Base-by-base conservation (phyloP, 1,140 invertebrate species). In the Drosophila grimshawi region DNA sequence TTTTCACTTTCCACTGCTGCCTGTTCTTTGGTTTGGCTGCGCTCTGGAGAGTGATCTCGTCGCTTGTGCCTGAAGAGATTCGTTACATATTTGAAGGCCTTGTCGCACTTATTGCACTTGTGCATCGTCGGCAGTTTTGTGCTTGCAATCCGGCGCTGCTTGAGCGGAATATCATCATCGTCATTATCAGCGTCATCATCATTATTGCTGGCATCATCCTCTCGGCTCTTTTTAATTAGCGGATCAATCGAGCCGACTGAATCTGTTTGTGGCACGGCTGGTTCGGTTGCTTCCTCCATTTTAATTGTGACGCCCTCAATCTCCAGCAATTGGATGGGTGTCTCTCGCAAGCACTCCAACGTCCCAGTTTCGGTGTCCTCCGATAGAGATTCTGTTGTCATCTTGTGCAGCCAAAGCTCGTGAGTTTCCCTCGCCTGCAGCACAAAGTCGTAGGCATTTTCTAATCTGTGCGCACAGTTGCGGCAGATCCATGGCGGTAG, bases 261-360 rank as follows among this genome's bases (percentile, higher is more conserved):
- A 6, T 49, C 29, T 1, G 27, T 27, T 7, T 29, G 7, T 3
- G 49, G 29, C 1, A 10, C n/a, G 3, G 51, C 32, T 7, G 61
- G 43, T 8, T 80, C 80, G 5, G 72, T 5, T 6, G 59, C 55
- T 27, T 74, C 66, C 30, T 86, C 83, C 19, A 78, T 80, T 64
- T 88, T 86, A 5, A 89, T 89, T 39, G 68, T 82, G 0, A 77
- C 62, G 0, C 66, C 83, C 6, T 86, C 83, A 11, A 86, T 80
- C 27, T 86, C 83, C 3, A 88, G 61, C 29, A 86, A 29, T 29
- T 88, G 66, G 41, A 88, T 86, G 32, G 85, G 85, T 2, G 68
- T 74, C 60, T 89, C 83, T 10, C 73, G 66, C 5, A 86, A 64
- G 2, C 85, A 82, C 6, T 77, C 69, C 45, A 80, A 43, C 0